Evolutionary conservation across 2,888 invertebrate species (phyloP), one percentile per base, ranked within the genome.

Genomic region (Heliconius ethilla): DNA sequence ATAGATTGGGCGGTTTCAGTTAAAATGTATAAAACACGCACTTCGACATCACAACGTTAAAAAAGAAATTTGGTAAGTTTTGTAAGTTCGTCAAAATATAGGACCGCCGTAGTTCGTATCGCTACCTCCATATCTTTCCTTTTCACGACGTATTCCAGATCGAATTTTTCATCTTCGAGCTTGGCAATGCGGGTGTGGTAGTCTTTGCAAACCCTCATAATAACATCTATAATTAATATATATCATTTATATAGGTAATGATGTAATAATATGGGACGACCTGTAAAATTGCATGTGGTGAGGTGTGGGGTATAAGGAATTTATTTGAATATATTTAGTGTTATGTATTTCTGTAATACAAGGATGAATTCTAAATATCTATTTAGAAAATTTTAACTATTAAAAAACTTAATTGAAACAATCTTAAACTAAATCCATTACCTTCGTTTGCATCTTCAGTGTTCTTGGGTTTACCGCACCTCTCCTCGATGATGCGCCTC

Each of bases 111-210:
- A 87, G 89, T 89, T 88, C 86, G 85, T 89, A 87, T 90, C 92
- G 96, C 96, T 97, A 99, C 99, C 98, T 99, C 98, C 95, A 97
- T 97, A 95, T 99, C 99, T 97, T 99, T 99, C 96, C 97, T 97
- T 95, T 98, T 98, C 95, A 99, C 99, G 95, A 98, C 96, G 96
- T 97, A 97, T 96, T 99, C 99, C 96, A 99, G 96, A 96, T 99
- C 99, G 96, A 97, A 99, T 96, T 99, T 99, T 94, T 97, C 96
- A 89, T 97, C 97, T 96, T 99, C 99, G 96, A 99, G 96, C 87
- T 95, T 94, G 93, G 91, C 94, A 96, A 99, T 97, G 96, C 98
- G 97, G 90, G 96, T 96, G 95, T 99, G 96, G 96, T 98, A 97
- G 89, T 97, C 96, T 95, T 96, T 97, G 95, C 96, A 95, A 95